phyloP scores from a whole-genome alignment of 1,140 invertebrate species.

The Tetramorium simillimum region DNA sequence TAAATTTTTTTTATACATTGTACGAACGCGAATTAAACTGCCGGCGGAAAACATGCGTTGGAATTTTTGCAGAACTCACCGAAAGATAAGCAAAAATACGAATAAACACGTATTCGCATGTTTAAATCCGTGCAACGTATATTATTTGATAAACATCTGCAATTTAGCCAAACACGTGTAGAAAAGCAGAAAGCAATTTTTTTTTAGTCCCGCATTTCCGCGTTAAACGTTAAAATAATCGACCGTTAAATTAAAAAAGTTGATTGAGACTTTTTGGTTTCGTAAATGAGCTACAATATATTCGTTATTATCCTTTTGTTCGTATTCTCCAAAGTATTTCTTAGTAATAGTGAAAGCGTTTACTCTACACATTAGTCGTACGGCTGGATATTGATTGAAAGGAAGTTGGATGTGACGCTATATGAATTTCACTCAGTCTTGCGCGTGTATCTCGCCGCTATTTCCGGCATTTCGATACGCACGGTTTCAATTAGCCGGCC shows the following conservation, averaged over 20 bases:
- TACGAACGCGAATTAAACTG: neutral
- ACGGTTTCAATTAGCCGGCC: conserved; percentile 29
- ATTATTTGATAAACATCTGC: conserved; percentile 5
- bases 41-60: neutral
- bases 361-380: conserved; percentile 1
- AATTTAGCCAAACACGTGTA: neutral
- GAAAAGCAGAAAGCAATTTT: neutral
- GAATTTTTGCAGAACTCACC: conserved; percentile 16
- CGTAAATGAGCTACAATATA: neutral
- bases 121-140: neutral
- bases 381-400: conserved; percentile 11
- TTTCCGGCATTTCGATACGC: conserved; percentile 49
- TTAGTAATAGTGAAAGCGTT: conserved; percentile 45
- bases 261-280: neutral
- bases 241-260: neutral
- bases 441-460: neutral
- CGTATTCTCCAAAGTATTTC: neutral
- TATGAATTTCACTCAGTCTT: conserved; percentile 39
- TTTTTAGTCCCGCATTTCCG: neutral
- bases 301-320: neutral
- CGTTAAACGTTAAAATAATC: neutral
- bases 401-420: conserved; percentile 24
- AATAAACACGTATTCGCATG: neutral
- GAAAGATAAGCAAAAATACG: neutral
- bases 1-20: conserved; percentile 24